A percentile compares a stretch with the other conserved stretches of the same genome.
phyloP scores from a whole-genome alignment of 2,888 invertebrate species.

The Drosophila peninsularis region DNA sequence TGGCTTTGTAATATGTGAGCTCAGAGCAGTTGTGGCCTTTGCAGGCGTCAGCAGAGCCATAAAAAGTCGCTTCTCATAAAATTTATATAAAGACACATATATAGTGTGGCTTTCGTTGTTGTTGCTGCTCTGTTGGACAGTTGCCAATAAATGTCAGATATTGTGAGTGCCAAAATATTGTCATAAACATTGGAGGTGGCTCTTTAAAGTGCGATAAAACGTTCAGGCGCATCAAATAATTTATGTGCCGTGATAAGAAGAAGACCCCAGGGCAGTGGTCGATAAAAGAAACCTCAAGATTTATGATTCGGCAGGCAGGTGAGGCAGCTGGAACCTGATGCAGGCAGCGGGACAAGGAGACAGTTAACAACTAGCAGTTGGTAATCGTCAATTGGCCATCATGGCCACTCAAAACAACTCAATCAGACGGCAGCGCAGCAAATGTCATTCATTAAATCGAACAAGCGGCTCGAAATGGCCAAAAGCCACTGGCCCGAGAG shows the following conservation, averaged over 20 bases:
- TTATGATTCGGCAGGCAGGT: slow-evolving; percentile 47
- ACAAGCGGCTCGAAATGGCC: slow-evolving; percentile 63
- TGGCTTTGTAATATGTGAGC: slow-evolving; percentile 26
- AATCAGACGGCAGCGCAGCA: slow-evolving; percentile 67
- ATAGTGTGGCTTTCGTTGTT: slow-evolving; percentile 27
- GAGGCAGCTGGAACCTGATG: slow-evolving; percentile 21
- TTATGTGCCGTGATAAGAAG: slow-evolving; percentile 66
- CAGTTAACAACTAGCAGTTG: slow-evolving; percentile 57
- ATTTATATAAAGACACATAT: slow-evolving; percentile 36
- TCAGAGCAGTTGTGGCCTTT: slow-evolving; percentile 39
- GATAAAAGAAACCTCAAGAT: slow-evolving; percentile 46
- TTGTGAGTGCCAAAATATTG: slow-evolving; percentile 71
- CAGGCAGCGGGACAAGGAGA: slow-evolving; percentile 2
- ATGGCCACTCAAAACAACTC: slow-evolving; percentile 73
- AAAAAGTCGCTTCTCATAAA: slow-evolving; percentile 61
- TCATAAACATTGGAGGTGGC: slow-evolving; percentile 64
- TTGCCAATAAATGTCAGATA: slow-evolving; percentile 67
- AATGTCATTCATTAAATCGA: slow-evolving; percentile 75
- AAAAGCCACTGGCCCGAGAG: slow-evolving; percentile 41
- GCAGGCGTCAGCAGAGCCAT: slow-evolving; percentile 56
- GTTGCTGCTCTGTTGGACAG: slow-evolving; percentile 51
- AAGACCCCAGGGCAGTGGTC: slow-evolving; percentile 40
- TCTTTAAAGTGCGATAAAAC: slow-evolving; percentile 76
- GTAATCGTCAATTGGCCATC: slow-evolving; percentile 65
- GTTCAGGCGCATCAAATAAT: slow-evolving; percentile 73